Evolutionary conservation across 2,797 vertebrate species (phyloP), one percentile per base, ranked within the genome.

Genomic region (Tapirus indicus): DNA sequence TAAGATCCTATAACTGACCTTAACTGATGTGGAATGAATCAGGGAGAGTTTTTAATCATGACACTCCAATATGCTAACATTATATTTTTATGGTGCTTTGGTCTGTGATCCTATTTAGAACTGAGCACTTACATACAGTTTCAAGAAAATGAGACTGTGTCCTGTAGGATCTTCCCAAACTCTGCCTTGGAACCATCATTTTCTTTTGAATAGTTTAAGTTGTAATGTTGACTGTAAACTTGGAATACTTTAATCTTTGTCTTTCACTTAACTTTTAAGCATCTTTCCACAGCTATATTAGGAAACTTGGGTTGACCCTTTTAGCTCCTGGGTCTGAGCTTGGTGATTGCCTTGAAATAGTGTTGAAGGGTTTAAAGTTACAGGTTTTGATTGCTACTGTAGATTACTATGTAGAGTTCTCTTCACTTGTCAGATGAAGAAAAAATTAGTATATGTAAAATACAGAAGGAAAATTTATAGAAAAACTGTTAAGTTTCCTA

Each of bases 321-420:
- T 88, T 78, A 84, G 84, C 77, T 89, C 38, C 1, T 95, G 69
- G 79, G 44, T 91, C 75, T 96, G 96, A 95, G 89, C 78, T 95
- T 95, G 80, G 82, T 93, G 66, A 85, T 94, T 93, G 92, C 66
- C 77, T 88, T 97, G 80, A 82, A 82, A 56, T 78, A 23, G 29
- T 56, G 84, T 62, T 66, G 87, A 92, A 94, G 77, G 75, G 60
- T 96, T 91, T 69, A 62, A 78, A 69, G 69, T 84, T 66, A 41
- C 29, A 82, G 54, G 38, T 95, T 86, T 96, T 93, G 78, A 35
- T 64, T 62, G 27, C 64, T 47, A 8, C 47, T 74, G 20, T 87
- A 27, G 47, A 41, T 21, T 69, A 21, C 69, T 35, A 0, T 66
- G 56, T 7, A 25, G 41, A 35, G 41, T 58, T 85, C 74, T 91